A percentile compares a stretch with the other conserved stretches of the same genome.
These are phyloP conservation scores for Ostrea edulis DNA, from an alignment of 1,140 invertebrate genomes.

Conservation along the genomic window DNA sequence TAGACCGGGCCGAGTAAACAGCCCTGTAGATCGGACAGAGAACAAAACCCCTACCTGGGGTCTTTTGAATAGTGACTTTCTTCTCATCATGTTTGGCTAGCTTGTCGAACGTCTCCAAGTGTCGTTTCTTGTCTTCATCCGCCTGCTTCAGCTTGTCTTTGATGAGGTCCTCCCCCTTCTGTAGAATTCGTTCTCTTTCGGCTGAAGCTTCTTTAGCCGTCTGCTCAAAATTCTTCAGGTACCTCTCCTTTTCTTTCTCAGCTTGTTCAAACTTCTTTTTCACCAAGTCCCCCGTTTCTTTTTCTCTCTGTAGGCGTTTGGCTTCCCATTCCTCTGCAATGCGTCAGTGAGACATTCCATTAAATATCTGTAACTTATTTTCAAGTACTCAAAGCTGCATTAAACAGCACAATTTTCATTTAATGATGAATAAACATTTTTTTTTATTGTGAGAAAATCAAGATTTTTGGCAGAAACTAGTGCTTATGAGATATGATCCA, in stretches of 20 bases:
- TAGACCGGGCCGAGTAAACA: too few species aligned
- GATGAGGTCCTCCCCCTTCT: conserved; percentile 44
- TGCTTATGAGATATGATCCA: background rate
- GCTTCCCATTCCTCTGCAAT: conserved; percentile 69
- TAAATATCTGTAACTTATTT: background rate
- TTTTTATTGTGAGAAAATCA: background rate
- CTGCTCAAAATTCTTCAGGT: conserved; percentile 58
- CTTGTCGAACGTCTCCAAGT: conserved; percentile 62
- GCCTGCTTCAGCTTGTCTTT: conserved; percentile 49
- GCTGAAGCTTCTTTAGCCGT: conserved; percentile 43
- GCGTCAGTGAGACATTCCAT: background rate
- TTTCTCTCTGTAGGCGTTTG: conserved; percentile 63
- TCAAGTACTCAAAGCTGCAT: background rate
- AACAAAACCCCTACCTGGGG: conserved; percentile 12
- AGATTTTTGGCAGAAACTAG: conserved; percentile 2
- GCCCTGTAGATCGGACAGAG: background rate
- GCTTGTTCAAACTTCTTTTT: conserved; percentile 61
- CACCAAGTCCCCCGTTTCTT: conserved; percentile 66
- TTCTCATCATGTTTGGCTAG: conserved; percentile 64
- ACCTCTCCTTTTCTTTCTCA: conserved; percentile 58
- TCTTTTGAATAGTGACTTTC: conserved; percentile 22
- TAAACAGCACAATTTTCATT: background rate
- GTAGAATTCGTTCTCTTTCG: conserved; percentile 43
- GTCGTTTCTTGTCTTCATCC: conserved; percentile 54
- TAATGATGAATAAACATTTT: background rate